Evolutionary conservation across 2,888 invertebrate species (phyloP), one percentile per base, ranked within the genome.

Genomic region (Trissolcus japonicus): DNA sequence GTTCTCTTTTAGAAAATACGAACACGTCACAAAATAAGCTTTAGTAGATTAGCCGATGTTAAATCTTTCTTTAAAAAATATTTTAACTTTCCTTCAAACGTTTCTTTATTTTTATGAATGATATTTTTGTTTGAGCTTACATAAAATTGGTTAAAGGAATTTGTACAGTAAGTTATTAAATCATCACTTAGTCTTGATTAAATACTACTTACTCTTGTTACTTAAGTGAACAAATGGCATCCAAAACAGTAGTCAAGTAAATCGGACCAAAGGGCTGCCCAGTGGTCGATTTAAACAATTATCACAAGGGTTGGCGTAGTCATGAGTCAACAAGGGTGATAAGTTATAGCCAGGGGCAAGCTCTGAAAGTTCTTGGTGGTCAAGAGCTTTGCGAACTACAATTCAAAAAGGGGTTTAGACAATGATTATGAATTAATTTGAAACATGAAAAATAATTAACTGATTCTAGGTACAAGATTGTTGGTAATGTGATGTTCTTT

Each of bases 201-300:
- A 72, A 77, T 72, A 77, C 51, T 67, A 53, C 76, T 80, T 78
- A 74, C 75, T 79, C 68, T 66, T 74, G 74, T 78, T 78, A 78
- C 74, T 73, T 46, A 60, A 68, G 81, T 59, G 79, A 82, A 82
- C 83, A 83, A 82, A 82, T 81, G 82, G 83, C 79, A 74, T 76
- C 82, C 79, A 80, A 73, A 78, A 82, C 81, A 81, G 81, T 69
- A 79, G 82, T 81, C 80, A 83, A 83, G 84, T 82, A 80, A 77
- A 81, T 81, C 80, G 82, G 84, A 82, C 82, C 83, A 81, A 85
- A 85, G 83, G 86, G 85, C 82, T 83, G 83, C 82, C 84, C 86
- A 84, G 85, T 83, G 86, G 87, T 86, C 86, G 85, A 85, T 88
- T 88, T 88, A 88, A 88, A 88, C 88, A 88, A 88, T 88, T 88